Percentiles rank a stretch among this genome's conserved stretches.
phyloP scores from a whole-genome alignment of 2,113 vertebrate species.

The Campylomormyrus numenius region DNA sequence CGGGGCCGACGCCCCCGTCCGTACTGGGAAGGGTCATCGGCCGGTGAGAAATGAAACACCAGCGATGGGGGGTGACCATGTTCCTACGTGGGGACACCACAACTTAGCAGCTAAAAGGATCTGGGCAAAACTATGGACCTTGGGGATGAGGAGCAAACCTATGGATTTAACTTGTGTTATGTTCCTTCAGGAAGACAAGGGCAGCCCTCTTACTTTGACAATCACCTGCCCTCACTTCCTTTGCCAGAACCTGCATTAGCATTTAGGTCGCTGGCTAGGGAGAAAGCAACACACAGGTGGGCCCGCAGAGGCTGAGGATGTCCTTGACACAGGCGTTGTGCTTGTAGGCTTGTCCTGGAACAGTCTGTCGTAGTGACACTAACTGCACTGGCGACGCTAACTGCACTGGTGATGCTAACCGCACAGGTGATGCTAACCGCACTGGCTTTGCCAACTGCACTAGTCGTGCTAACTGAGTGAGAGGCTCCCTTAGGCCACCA shows the following conservation, averaged over 20 bases:
- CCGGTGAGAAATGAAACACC: not conserved
- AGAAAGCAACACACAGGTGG: not conserved
- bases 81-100: not conserved
- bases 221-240: not conserved
- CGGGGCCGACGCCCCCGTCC: not conserved
- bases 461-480: not conserved
- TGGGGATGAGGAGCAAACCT: not conserved
- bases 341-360: constrained; percentile 43
- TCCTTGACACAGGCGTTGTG: constrained; percentile 21
- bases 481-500: not conserved
- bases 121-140: not conserved
- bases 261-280: not conserved
- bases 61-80: not conserved
- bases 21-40: not conserved
- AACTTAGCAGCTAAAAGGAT: not conserved
- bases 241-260: not conserved
- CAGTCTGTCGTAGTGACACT: constrained; percentile 19
- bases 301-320: not conserved
- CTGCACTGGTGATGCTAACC: not conserved
- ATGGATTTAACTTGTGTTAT: not conserved
- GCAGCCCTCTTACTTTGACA: not conserved
- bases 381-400: not conserved
- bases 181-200: not conserved
- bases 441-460: not conserved
- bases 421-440: not conserved